Conservation (phyloP, 1,140 invertebrate genomes). For the Cotesia vestalis region DNA sequence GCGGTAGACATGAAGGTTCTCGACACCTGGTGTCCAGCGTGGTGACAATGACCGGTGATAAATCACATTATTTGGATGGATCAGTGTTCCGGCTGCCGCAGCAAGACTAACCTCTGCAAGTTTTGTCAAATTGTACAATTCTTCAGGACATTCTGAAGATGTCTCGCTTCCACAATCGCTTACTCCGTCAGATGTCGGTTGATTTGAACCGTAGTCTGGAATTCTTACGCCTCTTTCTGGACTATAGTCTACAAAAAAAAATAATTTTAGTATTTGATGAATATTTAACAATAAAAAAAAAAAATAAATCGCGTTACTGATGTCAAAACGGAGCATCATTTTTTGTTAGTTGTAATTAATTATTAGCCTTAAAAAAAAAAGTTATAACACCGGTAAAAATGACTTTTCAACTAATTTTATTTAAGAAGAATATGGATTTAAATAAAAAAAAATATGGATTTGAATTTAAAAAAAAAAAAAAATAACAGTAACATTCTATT, state of each 20-base stretch:
- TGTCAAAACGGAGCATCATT: no score
- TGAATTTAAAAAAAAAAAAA: no score
- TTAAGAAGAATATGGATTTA: no score
- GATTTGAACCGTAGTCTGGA: conserved; percentile 56
- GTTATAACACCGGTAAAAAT: no score
- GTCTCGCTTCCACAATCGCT: conserved; percentile 63
- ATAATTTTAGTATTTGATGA: background rate
- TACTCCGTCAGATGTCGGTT: conserved; percentile 61
- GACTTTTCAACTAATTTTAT: no score
- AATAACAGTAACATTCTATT: no score
- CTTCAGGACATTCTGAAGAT: conserved; percentile 70
- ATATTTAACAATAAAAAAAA: background rate
- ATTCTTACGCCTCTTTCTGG: conserved; percentile 56
- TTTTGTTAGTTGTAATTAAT: no score
- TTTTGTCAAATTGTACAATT: conserved; percentile 79
- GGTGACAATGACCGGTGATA: conserved; percentile 52
- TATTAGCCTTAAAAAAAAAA: no score
- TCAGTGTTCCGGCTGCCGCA: conserved; percentile 69
- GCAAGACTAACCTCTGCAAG: conserved; percentile 77
- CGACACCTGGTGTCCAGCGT: conserved; percentile 38
- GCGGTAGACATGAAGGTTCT: conserved; percentile 37
- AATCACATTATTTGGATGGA: conserved; percentile 53
- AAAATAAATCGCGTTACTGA: background rate
- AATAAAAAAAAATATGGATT: no score
- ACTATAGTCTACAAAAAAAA: conserved; percentile 55